These are phyloP conservation scores for Muraenolepis orangiensis DNA, from an alignment of 2,797 vertebrate genomes.

Conservation along the genomic window DNA sequence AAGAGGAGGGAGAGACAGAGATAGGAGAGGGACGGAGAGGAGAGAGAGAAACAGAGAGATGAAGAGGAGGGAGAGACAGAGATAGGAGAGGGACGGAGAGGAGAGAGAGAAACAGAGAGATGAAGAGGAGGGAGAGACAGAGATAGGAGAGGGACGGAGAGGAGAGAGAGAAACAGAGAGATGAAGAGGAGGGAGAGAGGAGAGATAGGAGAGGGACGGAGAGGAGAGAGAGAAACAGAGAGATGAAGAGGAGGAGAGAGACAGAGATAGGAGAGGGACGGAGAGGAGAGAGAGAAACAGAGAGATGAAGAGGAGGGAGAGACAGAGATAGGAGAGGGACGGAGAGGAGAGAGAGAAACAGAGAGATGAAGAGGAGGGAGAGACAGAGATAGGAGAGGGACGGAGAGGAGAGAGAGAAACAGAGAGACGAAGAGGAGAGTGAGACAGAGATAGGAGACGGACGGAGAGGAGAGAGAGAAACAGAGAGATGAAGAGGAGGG, in stretches of 20 bases:
- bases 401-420: neutral
- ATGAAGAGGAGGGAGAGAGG: conserved; percentile 15
- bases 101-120: neutral
- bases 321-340: neutral
- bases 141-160: neutral
- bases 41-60: neutral
- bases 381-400: neutral
- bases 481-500: conserved; percentile 10
- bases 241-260: conserved; percentile 18
- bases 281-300: neutral
- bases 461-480: neutral
- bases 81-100: neutral
- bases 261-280: neutral
- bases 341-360: neutral
- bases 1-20: conserved; percentile 13
- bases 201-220: neutral
- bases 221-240: neutral
- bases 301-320: conserved; percentile 16
- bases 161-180: neutral
- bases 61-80: conserved; percentile 14
- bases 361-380: conserved; percentile 12
- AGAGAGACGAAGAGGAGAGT: conserved; percentile 12
- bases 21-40: neutral
- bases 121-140: conserved; percentile 17
- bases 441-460: neutral